Evolutionary conservation across 2,797 vertebrate species (phyloP).

Genomic region (Crocodylus rhombifer): DNA sequence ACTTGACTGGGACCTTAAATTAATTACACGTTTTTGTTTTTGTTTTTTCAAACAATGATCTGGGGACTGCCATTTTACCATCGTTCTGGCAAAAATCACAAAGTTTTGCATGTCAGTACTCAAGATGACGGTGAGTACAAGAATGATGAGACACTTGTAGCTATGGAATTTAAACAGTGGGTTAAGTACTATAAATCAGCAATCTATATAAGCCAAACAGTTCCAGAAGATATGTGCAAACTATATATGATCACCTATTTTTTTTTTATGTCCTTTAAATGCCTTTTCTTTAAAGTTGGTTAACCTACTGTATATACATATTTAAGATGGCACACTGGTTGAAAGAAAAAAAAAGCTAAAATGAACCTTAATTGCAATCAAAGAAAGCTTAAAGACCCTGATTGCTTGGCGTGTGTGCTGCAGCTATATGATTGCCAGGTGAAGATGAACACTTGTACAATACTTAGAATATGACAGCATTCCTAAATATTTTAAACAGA

Average conservation of each 20-base stretch:
- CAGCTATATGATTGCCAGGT: conserved; percentile 23
- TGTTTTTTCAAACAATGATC: not conserved
- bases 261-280: conserved; percentile 39
- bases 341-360: conserved; percentile 76
- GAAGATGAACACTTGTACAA: not conserved
- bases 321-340: conserved; percentile 83
- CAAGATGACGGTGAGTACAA: not conserved
- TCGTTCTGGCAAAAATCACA: conserved; percentile 28
- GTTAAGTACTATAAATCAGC: conserved; percentile 11
- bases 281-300: conserved; percentile 49
- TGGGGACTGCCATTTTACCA: not conserved
- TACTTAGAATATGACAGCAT: conserved; percentile 18
- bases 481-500: conserved; percentile 48
- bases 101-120: conserved; percentile 48
- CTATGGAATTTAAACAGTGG: not conserved
- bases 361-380: conserved; percentile 85
- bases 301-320: conserved; percentile 64
- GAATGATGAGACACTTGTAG: conserved; percentile 28
- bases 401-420: conserved; percentile 35
- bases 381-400: conserved; percentile 83
- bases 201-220: conserved; percentile 25
- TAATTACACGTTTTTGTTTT: not conserved
- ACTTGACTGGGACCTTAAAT: not conserved
- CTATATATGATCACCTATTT: conserved; percentile 13
- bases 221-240: conserved; percentile 44